Evolutionary conservation across 2,797 vertebrate genomes (phyloP), one percentile per base, ranked within the genome.

Genomic region (Phoeniculus purpureus): DNA sequence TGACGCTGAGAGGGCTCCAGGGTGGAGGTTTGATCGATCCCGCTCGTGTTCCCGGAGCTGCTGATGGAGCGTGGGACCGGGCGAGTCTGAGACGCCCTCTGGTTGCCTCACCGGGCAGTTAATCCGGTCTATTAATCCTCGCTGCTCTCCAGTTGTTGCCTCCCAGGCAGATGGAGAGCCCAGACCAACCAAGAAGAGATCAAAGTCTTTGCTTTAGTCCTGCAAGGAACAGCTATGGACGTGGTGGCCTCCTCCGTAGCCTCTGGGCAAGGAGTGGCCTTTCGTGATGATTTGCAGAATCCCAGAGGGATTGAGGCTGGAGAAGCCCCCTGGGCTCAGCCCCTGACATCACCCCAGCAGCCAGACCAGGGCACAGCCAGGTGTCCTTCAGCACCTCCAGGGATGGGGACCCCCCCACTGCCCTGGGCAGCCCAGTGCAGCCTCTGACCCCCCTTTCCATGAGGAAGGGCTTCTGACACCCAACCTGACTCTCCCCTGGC

Each of bases 101-200:
- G 86, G 94, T 93, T 94, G 75, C 83, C 74, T 68, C 70, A 75
- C 81, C 55, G 84, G 59, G 61, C 70, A 92, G 80, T 92, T 95
- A 93, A 92, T 91, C 81, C 90, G 62, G 58, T 65, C 72, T 86
- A 90, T 92, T 95, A 94, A 94, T 92, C 9, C 74, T 59, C 47
- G 58, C 74, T 61, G 15, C 47, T 81, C 93, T 84, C 81, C 83
- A 88, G n/a, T 90, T 88, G 79, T 73, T 92, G 64, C 58, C 26
- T 94, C 54, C 47, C 21, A 31, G 55, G 31, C 48, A 87, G 74
- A 80, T n/a, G 71, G 54, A 67, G 18, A 73, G 43, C 11, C 27
- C 25, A 59, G 26, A 92, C 85, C 91, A 93, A 76, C 79, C 74
- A 91, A 87, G 56, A 71, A 31, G 22, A 15, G 26, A 64, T 32